Conservation (phyloP, 2,113 vertebrate species). For the Panthera leo region DNA sequence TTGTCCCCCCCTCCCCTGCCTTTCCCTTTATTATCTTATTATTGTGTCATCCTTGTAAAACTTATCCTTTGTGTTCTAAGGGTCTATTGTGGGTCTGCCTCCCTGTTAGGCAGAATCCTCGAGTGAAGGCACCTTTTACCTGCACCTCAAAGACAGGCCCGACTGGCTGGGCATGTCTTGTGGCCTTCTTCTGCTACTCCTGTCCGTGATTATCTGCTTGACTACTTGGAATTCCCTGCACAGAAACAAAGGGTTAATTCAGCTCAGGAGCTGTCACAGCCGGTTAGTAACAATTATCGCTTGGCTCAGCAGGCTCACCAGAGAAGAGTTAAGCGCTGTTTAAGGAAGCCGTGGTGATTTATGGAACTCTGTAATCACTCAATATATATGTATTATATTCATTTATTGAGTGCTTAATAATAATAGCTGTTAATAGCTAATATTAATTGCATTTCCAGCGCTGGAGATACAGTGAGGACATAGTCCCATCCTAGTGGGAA, state of each 20-base stretch:
- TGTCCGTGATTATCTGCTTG: not conserved
- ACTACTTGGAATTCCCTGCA: not conserved
- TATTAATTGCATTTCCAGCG: not conserved
- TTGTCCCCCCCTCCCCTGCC: not conserved
- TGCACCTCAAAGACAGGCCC: not conserved
- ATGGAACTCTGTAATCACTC: not conserved
- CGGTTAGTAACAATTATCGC: not conserved
- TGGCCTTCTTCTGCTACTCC: not conserved
- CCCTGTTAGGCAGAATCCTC: not conserved
- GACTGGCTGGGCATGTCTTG: not conserved
- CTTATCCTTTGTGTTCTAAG: not conserved
- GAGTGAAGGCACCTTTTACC: not conserved
- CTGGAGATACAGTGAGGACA: not conserved
- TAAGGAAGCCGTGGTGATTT: not conserved
- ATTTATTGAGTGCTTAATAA: not conserved
- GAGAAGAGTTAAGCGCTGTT: not conserved
- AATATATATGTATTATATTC: not conserved
- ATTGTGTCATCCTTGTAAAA: not conserved
- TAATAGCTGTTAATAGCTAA: not conserved
- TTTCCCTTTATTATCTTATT: not conserved
- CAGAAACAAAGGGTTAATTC: slow-evolving; percentile 3
- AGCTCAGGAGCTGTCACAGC: not conserved
- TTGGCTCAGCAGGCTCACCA: not conserved
- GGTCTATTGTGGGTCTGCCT: not conserved
- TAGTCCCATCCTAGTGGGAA: not conserved